Conservation (phyloP, 92 coral and sea anemone genomes). For the Montipora capitata region DNA sequence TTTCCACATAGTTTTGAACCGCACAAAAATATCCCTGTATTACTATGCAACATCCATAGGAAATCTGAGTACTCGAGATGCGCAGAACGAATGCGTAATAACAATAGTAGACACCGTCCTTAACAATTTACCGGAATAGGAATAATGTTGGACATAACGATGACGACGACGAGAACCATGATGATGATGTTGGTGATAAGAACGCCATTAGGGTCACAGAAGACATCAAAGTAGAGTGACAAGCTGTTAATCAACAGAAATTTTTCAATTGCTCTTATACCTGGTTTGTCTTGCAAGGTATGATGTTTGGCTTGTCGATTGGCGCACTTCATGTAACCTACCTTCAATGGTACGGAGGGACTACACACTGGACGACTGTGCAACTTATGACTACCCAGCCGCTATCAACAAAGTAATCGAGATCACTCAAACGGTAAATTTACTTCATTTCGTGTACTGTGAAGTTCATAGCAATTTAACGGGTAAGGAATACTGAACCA, state of each 20-base stretch:
- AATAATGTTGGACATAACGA: no score
- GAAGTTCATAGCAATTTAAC: neutral
- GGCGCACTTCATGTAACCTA: constrained; percentile 64
- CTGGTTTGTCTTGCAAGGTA: constrained; percentile 16
- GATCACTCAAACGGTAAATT: constrained; percentile 53
- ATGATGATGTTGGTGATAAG: no score
- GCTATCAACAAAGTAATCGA: constrained; percentile 68
- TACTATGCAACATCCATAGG: no score
- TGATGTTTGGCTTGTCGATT: constrained; percentile 77
- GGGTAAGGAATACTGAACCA: neutral
- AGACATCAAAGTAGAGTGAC: neutral
- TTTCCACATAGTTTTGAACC: no score
- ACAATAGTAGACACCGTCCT: no score
- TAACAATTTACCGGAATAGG: no score
- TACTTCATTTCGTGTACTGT: neutral
- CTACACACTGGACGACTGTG: constrained; percentile 68
- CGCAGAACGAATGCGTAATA: no score
- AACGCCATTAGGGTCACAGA: neutral
- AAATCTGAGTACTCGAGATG: no score
- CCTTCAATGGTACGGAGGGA: constrained; percentile 39
- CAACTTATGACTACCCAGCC: constrained; percentile 62
- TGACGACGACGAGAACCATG: neutral
- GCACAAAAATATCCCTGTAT: no score
- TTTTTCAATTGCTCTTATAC: neutral
- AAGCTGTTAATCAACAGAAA: neutral